A percentile compares a stretch with the other conserved stretches of the same genome.
Evolutionary conservation across 37 sponge, comb jelly and placozoan genomes (phyloP).

Genomic region (Geodia barretti): DNA sequence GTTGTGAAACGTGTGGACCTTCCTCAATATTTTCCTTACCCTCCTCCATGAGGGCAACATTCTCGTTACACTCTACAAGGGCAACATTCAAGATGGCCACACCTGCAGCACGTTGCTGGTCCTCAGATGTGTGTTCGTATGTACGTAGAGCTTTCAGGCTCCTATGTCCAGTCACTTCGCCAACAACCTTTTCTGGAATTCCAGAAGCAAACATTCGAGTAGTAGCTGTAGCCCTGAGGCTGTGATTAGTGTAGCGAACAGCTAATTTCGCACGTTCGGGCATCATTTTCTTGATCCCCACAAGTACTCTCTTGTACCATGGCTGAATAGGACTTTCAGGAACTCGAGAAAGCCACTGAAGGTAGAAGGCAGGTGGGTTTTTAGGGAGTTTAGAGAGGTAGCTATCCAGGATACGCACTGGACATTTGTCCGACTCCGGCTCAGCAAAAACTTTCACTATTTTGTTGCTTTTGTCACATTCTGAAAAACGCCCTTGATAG

Average conservation of each 20-base stretch:
- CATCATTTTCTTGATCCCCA: background rate
- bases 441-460: background rate
- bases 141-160: slow-evolving; percentile 29
- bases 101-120: slow-evolving; percentile 29
- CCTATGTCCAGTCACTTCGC: slow-evolving; percentile 33
- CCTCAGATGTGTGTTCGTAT: slow-evolving; percentile 18
- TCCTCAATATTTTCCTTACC: too few relatives aligned
- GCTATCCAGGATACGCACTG: background rate
- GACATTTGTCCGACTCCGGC: background rate
- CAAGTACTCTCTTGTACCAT: background rate
- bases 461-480: background rate
- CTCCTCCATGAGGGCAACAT: too few relatives aligned
- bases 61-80: too few relatives aligned
- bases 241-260: slow-evolving; percentile 59
- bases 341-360: background rate
- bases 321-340: background rate
- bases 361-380: background rate
- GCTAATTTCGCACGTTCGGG: too few relatives aligned
- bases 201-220: slow-evolving; percentile 41
- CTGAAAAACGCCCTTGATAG: background rate
- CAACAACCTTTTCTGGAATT: slow-evolving; percentile 49
- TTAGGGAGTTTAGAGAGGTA: background rate
- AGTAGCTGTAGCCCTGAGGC: slow-evolving; percentile 40
- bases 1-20: too few relatives aligned
- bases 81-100: too few relatives aligned